A percentile compares a stretch with the other conserved stretches of the same genome.
Evolutionary conservation across 2,797 vertebrate species (phyloP).

Genomic region (Scleropages formosus): DNA sequence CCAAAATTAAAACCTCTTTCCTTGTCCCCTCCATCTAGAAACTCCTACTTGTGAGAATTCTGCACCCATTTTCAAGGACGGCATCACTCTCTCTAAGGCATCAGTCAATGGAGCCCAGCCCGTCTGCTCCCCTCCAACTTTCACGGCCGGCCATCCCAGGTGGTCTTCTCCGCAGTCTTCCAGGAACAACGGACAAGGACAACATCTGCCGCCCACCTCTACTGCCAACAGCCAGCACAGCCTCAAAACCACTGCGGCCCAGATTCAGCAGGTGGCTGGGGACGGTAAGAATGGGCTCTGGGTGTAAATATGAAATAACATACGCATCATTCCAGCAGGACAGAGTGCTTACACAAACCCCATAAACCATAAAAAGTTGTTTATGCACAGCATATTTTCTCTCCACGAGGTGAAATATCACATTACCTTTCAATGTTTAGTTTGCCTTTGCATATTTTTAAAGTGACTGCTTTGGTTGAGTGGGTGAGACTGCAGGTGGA

Average conservation of each 20-base stretch:
- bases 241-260: slow-evolving; percentile 55
- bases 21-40: slow-evolving; percentile 37
- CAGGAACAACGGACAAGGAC: slow-evolving; percentile 44
- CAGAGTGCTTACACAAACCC: neutral
- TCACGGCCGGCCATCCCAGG: slow-evolving; percentile 41
- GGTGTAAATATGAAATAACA: neutral
- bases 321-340: neutral
- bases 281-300: slow-evolving; percentile 61
- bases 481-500: slow-evolving; percentile 2
- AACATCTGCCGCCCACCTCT: slow-evolving; percentile 49
- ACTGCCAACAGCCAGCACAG: slow-evolving; percentile 56
- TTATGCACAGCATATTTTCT: slow-evolving; percentile 19
- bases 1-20: slow-evolving; percentile 12
- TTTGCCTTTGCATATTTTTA: neutral
- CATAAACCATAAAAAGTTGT: neutral
- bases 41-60: slow-evolving; percentile 29
- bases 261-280: slow-evolving; percentile 67
- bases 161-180: slow-evolving; percentile 34
- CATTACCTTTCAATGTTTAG: neutral
- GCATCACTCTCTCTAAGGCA: neutral
- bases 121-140: slow-evolving; percentile 48
- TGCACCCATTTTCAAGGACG: slow-evolving; percentile 12
- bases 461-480: slow-evolving; percentile 10
- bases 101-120: slow-evolving; percentile 36
- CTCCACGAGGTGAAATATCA: slow-evolving; percentile 12